A percentile compares a stretch with the other conserved stretches of the same genome.
phyloP scores from a whole-genome alignment of 2,797 vertebrate genomes.

The Echeneis naucrates region DNA sequence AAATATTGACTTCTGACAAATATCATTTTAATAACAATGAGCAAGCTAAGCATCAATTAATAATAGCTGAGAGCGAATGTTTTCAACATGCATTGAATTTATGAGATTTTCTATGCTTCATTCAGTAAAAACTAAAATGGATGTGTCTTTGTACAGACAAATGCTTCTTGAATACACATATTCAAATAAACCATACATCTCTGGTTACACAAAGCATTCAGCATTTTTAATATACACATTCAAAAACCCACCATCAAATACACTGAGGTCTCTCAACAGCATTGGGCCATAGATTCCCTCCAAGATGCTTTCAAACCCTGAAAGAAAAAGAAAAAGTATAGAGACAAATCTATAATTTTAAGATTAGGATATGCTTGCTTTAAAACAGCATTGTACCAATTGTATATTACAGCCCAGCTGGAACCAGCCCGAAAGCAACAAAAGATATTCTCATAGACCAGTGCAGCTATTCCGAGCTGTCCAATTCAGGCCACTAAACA shows the following conservation, averaged over 20 bases:
- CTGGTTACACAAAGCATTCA: neutral
- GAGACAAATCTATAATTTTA: neutral
- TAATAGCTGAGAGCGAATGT: neutral
- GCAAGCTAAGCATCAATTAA: neutral
- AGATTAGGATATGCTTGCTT: neutral
- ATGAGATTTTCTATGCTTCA: too few relatives aligned
- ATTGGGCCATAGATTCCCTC: slow-evolving; percentile 98
- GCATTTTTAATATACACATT: slow-evolving; percentile 2
- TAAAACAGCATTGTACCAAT: neutral
- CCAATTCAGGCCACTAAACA: neutral
- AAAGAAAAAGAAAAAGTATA: slow-evolving; percentile 59
- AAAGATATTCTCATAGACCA: neutral
- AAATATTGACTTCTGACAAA: neutral
- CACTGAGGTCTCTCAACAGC: slow-evolving; percentile 97
- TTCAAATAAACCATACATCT: neutral
- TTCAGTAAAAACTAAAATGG: too few relatives aligned
- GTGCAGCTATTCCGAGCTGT: neutral
- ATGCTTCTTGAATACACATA: neutral
- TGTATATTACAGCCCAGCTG: neutral
- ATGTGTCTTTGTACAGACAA: neutral
- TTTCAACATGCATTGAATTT: neutral
- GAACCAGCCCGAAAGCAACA: neutral
- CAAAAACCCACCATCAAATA: slow-evolving; percentile 93
- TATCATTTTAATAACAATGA: neutral
- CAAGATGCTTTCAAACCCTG: slow-evolving; percentile 99